phyloP scores from a whole-genome alignment of 2,888 invertebrate genomes.

The Euspilapteryx auroguttella region DNA sequence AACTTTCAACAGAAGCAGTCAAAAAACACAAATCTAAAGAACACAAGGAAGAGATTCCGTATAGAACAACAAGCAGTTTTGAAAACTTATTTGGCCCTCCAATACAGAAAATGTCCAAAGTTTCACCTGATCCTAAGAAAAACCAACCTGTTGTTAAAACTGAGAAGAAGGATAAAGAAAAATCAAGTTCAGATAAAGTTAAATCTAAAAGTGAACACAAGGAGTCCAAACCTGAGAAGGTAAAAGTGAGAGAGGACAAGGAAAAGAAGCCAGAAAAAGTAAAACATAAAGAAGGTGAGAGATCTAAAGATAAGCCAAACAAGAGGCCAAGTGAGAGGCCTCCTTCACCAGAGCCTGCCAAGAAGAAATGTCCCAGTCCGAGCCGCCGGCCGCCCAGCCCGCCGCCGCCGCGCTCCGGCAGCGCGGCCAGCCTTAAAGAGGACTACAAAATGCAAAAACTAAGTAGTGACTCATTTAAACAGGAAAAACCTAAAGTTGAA shows the following conservation, averaged over 20 bases:
- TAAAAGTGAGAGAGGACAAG: slow-evolving; percentile 47
- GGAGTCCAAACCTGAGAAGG: slow-evolving; percentile 42
- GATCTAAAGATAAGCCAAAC: slow-evolving; percentile 55
- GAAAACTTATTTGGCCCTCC: slow-evolving; percentile 83
- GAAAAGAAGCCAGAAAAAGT: slow-evolving; percentile 50
- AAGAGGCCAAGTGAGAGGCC: slow-evolving; percentile 46
- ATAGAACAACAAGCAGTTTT: slow-evolving; percentile 66
- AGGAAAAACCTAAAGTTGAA: slow-evolving; percentile 39
- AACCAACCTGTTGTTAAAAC: slow-evolving; percentile 25
- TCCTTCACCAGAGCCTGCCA: slow-evolving; percentile 34
- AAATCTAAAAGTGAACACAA: slow-evolving; percentile 52
- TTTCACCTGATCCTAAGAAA: slow-evolving; percentile 68
- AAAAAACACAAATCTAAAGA: slow-evolving; percentile 66
- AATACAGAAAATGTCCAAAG: slow-evolving; percentile 74
- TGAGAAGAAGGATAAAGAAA: slow-evolving; percentile 63
- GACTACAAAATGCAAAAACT: slow-evolving; percentile 38
- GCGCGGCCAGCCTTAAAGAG: slow-evolving; percentile 44
- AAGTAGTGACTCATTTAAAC: slow-evolving; percentile 23
- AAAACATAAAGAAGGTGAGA: slow-evolving; percentile 61
- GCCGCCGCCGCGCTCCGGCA: slow-evolving; percentile 33
- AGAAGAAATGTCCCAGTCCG: slow-evolving; percentile 39
- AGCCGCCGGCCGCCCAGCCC: slow-evolving; percentile 25
- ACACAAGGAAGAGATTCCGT: slow-evolving; percentile 55
- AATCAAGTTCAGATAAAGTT: slow-evolving; percentile 38
- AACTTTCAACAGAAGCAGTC: slow-evolving; percentile 59